Conservation (phyloP, 2,888 invertebrate genomes). For the Hermaeophaga mercurialis region DNA sequence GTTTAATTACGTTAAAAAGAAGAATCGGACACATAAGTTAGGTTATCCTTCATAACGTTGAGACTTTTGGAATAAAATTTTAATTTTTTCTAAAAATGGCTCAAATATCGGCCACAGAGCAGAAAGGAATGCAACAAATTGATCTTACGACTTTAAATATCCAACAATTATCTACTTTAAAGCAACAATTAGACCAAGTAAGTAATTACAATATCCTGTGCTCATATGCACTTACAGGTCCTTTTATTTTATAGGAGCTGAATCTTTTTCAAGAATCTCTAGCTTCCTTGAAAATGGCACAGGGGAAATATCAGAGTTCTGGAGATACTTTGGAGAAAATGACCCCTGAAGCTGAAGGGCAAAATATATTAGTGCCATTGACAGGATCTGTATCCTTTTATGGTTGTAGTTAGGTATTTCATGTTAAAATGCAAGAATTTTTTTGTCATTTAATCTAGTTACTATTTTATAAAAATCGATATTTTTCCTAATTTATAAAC, state of each 20-base stretch:
- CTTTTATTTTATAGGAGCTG: slow-evolving; percentile 69
- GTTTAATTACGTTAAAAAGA: no score
- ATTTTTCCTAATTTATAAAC: slow-evolving; percentile 37
- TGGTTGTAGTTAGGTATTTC: background rate
- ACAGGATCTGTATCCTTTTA: slow-evolving; percentile 80
- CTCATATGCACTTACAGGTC: slow-evolving; percentile 12
- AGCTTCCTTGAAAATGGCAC: slow-evolving; percentile 86
- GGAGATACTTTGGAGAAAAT: slow-evolving; percentile 83
- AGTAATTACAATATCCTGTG: slow-evolving; percentile 29
- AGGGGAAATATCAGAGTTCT: slow-evolving; percentile 87
- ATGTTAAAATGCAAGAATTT: no score
- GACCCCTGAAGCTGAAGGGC: slow-evolving; percentile 76
- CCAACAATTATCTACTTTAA: slow-evolving; percentile 81
- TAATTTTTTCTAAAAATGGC: slow-evolving; percentile 59
- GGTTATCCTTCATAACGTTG: background rate
- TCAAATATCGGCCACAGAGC: slow-evolving; percentile 65
- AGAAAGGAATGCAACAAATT: slow-evolving; percentile 74
- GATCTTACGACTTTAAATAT: slow-evolving; percentile 81
- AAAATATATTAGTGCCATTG: slow-evolving; percentile 88
- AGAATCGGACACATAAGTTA: no score
- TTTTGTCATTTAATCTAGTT: no score
- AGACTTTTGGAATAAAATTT: background rate
- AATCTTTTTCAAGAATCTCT: slow-evolving; percentile 88
- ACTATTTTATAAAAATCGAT: slow-evolving; percentile 1
- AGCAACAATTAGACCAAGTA: slow-evolving; percentile 87